These are phyloP conservation scores for Apodemus agrarius DNA, from an alignment of 2,797 vertebrate species.

Conservation along the genomic window DNA sequence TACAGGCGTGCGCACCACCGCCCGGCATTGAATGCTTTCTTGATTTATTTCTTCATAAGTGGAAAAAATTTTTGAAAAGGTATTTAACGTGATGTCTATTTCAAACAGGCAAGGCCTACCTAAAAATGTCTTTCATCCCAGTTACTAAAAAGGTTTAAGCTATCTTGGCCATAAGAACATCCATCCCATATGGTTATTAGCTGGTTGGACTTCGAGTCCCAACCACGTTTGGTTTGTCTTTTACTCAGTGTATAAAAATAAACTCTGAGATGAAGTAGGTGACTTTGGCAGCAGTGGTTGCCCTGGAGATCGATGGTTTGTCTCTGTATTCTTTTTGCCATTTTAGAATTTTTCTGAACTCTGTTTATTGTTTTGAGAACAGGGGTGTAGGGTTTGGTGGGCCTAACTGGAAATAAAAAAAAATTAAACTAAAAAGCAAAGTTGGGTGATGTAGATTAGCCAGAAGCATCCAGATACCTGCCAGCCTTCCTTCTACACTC, in stretches of 20 bases:
- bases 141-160: not conserved
- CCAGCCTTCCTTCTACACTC: not conserved
- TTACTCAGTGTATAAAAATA: fast-evolving
- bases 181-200: not conserved
- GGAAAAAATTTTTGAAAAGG: constrained; percentile 8
- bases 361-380: not conserved
- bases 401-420: not conserved
- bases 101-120: not conserved
- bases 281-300: fast-evolving
- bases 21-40: not conserved
- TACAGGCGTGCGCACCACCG: too few species aligned
- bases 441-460: not conserved
- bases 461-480: not conserved
- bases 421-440: not conserved
- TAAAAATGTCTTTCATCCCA: not conserved
- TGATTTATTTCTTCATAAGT: not conserved
- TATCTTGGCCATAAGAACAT: not conserved
- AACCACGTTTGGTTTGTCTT: not conserved
- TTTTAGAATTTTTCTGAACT: not conserved
- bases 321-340: not conserved
- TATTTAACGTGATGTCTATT: not conserved
- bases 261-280: not conserved
- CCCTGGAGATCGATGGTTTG: not conserved
- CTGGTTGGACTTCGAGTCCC: not conserved
- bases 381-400: too few species aligned